These are phyloP conservation scores for Caenorhabditis angaria DNA, from an alignment of 2,888 invertebrate genomes.

Conservation along the genomic window DNA sequence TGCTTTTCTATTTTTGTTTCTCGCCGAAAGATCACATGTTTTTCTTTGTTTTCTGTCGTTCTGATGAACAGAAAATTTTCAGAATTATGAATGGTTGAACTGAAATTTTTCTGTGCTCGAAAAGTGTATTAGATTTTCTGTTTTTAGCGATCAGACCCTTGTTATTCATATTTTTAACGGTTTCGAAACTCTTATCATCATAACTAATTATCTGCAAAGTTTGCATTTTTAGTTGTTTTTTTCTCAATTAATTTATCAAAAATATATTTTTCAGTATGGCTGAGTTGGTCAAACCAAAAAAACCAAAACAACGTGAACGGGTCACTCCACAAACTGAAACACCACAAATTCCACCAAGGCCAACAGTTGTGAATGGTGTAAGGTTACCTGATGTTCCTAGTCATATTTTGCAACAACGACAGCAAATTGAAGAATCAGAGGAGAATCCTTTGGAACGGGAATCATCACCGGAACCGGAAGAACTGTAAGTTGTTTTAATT, in stretches of 20 bases:
- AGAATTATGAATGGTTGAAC: too few relatives aligned
- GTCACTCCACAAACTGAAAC: constrained; percentile 6
- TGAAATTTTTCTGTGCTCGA: too few relatives aligned
- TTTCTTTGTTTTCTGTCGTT: background rate
- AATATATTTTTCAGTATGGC: constrained; percentile 18
- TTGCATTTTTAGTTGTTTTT: background rate
- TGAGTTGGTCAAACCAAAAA: constrained; percentile 35
- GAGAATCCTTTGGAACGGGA: background rate
- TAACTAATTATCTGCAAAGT: background rate
- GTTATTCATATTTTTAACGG: too few relatives aligned
- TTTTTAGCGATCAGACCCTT: too few relatives aligned
- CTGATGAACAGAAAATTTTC: too few relatives aligned
- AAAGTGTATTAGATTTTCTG: too few relatives aligned
- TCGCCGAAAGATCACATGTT: background rate
- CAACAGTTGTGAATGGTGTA: constrained; percentile 32
- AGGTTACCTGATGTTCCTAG: constrained; percentile 33
- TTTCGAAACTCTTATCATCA: too few relatives aligned
- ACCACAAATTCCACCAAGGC: constrained; percentile 26
- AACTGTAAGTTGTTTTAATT: constrained; percentile 20
- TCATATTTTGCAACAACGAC: constrained; percentile 17
- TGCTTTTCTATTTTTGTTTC: background rate
- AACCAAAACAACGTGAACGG: constrained; percentile 32
- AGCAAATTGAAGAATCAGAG: constrained; percentile 4
- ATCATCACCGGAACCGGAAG: constrained; percentile 41
- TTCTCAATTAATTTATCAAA: background rate